Conservation (phyloP, 2,888 invertebrate species). For the Pyrochroa serraticornis region DNA sequence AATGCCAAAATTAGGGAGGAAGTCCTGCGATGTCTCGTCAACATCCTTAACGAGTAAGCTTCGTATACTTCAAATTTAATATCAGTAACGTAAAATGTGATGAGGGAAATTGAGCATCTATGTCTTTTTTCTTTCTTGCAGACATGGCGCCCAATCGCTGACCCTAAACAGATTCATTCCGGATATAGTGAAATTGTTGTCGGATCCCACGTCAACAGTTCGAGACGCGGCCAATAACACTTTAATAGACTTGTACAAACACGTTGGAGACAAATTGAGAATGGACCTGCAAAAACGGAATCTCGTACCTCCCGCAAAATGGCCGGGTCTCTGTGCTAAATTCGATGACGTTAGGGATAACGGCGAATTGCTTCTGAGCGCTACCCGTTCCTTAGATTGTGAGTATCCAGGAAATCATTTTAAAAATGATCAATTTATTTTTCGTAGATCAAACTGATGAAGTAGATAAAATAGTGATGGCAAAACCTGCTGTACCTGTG, state of each 20-base stretch:
- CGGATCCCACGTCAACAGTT: constrained; percentile 86
- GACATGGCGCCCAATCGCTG: constrained; percentile 85
- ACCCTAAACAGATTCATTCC: constrained; percentile 83
- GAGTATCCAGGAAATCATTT: constrained; percentile 33
- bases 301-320: constrained; percentile 75
- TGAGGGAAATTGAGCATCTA: too few relatives aligned
- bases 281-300: constrained; percentile 83
- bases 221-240: constrained; percentile 87
- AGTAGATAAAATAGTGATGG: constrained; percentile 56
- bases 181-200: constrained; percentile 79
- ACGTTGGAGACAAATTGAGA: constrained; percentile 88
- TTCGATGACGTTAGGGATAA: constrained; percentile 86
- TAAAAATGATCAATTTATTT: not conserved
- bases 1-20: constrained; percentile 93
- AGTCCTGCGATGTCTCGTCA: constrained; percentile 80
- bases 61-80: not conserved
- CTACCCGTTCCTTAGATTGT: constrained; percentile 56
- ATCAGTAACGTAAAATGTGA: not conserved
- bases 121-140: constrained; percentile 54
- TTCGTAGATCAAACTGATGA: constrained; percentile 52
- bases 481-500: constrained; percentile 56
- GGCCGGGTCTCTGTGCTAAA: constrained; percentile 74
- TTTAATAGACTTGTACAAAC: constrained; percentile 88
- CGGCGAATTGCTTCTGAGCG: constrained; percentile 76
- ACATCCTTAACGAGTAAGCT: constrained; percentile 81